Percentiles rank a stretch among this genome's conserved stretches.
phyloP scores from a whole-genome alignment of 2,113 vertebrate species.

The Mesocricetus auratus region DNA sequence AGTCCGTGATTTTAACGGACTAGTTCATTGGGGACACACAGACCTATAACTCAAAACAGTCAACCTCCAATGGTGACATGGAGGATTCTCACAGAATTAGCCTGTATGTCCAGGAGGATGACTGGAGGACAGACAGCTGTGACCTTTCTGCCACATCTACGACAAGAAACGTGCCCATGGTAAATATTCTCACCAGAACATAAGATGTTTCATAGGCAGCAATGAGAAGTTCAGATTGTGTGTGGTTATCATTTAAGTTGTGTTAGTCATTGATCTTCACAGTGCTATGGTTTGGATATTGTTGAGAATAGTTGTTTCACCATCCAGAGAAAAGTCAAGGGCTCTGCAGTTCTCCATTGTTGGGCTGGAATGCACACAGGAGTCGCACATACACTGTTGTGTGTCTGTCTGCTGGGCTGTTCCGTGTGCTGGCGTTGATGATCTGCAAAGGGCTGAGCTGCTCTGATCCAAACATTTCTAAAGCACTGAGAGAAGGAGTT shows the following conservation, averaged over 20 bases:
- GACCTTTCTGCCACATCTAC: background rate
- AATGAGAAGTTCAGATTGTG: background rate
- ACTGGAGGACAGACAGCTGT: background rate
- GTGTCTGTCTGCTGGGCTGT: background rate
- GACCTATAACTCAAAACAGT: background rate
- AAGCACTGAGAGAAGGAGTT: background rate
- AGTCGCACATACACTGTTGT: background rate
- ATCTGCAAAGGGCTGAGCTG: background rate
- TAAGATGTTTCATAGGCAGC: background rate
- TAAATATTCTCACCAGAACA: background rate
- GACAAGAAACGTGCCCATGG: background rate
- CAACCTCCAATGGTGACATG: background rate
- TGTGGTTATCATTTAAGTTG: background rate
- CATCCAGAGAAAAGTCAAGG: background rate
- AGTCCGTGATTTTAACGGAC: background rate
- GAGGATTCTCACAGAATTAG: background rate
- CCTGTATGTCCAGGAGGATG: background rate
- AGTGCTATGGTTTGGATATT: too few species aligned
- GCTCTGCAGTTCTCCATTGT: background rate
- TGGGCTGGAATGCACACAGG: background rate
- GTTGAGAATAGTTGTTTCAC: too few species aligned
- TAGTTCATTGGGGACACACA: background rate
- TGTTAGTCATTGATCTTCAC: background rate
- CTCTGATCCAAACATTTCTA: background rate
- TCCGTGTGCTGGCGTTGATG: background rate